Base-by-base conservation (phyloP, 2,797 vertebrate genomes). In the Eospalax fontanierii region DNA sequence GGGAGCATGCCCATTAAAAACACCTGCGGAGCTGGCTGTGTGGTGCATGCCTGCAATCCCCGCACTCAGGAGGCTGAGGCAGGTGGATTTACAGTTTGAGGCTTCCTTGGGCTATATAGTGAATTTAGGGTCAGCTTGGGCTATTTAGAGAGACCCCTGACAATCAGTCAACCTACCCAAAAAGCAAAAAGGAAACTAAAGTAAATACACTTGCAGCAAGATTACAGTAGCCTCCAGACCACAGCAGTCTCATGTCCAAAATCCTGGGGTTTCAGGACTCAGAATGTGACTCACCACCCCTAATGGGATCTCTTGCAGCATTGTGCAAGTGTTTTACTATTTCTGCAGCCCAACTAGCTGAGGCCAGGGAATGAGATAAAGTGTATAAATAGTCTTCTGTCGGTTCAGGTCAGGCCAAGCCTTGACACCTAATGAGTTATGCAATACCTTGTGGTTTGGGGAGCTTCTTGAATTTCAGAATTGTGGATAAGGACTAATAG, bases 311-410 rank as follows among this genome's bases (percentile, higher is more conserved):
- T n/a, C 65, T 61, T 12, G 38, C 14, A 24, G 66, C 38, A 19
- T 6, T 63, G 85, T 75, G 74, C 73, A 88, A 88, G 46, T 46
- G 33, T 73, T 59, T 79, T 85, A 86, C 40, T 78, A 85, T 90
- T 89, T 94, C 90, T 93, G 75, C 66, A 85, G 95, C 87, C 88
- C 40, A 85, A 90, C 43, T 4, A 38, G 81, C 33, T 38, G 35
- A 15, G 35, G 57, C 57, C 86, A 28, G 1, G 9, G 93, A 61
- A 81, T 74, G 93, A 97, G 75, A 65, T 59, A 21, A 91, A 75
- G 74, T 6, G 87, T 94, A 93, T 96, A 84, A 95, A 96, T 92
- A 95, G 90, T 28, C 15, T 80, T 76, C 63, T 43, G 46, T 83
- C 50, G 40, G 46, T 59, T 92, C 83, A 61, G 82, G 85, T 84